Base-by-base conservation (phyloP, 64 coral and sea anemone genomes). In the Platygyra sinensis region DNA sequence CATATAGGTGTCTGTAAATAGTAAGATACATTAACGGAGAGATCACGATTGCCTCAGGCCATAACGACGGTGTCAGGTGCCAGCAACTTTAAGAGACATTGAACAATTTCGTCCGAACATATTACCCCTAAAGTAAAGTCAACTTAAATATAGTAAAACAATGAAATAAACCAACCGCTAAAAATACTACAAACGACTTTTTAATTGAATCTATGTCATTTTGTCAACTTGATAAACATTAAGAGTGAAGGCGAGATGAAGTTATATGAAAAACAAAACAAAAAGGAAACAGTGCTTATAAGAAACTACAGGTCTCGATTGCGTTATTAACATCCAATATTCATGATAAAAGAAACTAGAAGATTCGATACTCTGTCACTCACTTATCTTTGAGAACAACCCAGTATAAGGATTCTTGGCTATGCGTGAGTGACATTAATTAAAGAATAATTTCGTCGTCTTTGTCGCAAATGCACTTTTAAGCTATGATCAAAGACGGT, bases 151-250 rank as follows among this genome's bases (percentile, higher is more conserved):
- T 36, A 52, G 62, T 39, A 22, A 85, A 71, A 85, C 81, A 85
- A 85, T 71, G 49, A 72, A 72, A 67, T 85, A 72, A 85, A 85
- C 39, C 81, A 85, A 85, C 62, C 33, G 60, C 36, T 71, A 28
- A 50, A 67, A 67, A 69, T 71, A 52, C n/a, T 85, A 85, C 81
- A 85, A 85, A 85, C 60, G 59, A 65, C 80, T 83, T 38, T 83
- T 65, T 83, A 65, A 83, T 83, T 83, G 60, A 65, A 83, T 62
- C 67, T 65, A 13, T 39, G 63, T 71, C 81, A 71, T 85, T 72
- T 85, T 85, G 64, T 71, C 64, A 85, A 67, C 36, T 42, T 71
- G 39, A 71, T 51, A 51, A 50, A 24, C 39, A 85, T 85, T 71
- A 19, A 71, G 42, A 80, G 78, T 50, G 30, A 54, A 62, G 14